Conservation (phyloP, 2,113 vertebrate species). For the Polypterus senegalus region DNA sequence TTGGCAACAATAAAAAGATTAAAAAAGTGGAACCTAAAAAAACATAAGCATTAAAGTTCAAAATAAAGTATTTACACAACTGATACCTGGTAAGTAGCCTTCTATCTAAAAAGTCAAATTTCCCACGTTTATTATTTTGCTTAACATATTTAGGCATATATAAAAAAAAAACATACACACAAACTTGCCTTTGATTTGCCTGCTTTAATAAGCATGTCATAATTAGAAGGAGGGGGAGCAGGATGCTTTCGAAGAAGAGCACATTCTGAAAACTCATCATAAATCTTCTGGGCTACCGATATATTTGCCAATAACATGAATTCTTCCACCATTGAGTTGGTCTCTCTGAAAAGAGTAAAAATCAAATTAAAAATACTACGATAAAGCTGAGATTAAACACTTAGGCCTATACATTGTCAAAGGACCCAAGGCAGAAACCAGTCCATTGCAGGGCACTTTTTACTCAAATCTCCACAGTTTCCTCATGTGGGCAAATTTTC, state of each 20-base stretch:
- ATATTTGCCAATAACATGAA: slow-evolving; percentile 97
- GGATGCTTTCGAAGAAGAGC: slow-evolving; percentile 90
- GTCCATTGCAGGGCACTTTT: too few relatives aligned
- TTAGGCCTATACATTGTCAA: background rate
- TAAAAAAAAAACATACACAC: background rate
- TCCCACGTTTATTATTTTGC: too few relatives aligned
- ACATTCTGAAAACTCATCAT: slow-evolving; percentile 86
- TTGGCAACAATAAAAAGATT: too few relatives aligned
- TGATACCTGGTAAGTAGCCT: too few relatives aligned
- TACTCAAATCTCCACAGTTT: too few relatives aligned
- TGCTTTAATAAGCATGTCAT: slow-evolving; percentile 85
- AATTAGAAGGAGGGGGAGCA: slow-evolving; percentile 87
- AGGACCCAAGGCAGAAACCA: too few relatives aligned
- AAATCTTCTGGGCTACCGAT: slow-evolving; percentile 92
- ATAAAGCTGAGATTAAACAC: background rate
- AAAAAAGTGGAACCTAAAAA: too few relatives aligned
- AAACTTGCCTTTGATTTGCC: slow-evolving; percentile 68
- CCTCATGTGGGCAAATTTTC: too few relatives aligned
- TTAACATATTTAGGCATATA: background rate
- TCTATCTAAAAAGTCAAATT: too few relatives aligned
- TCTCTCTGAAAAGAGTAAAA: slow-evolving; percentile 60
- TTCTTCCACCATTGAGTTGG: slow-evolving; percentile 97
- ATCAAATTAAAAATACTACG: too few relatives aligned
- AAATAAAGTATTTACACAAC: too few relatives aligned
- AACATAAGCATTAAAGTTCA: too few relatives aligned